phyloP scores from a whole-genome alignment of 2,888 invertebrate species.

The Hyalella azteca region DNA sequence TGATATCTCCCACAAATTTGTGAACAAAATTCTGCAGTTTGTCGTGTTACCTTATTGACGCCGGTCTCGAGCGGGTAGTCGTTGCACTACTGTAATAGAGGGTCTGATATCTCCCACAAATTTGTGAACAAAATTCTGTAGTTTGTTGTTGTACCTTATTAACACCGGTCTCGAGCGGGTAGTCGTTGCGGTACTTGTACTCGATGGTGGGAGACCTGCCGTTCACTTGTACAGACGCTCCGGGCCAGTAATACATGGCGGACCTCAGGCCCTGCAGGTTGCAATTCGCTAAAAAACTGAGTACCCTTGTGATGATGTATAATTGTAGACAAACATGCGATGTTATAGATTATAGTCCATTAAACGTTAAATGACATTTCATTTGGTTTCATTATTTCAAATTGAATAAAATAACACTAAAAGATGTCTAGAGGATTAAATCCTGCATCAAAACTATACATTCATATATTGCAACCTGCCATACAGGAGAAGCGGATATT shows the following conservation, averaged over 20 bases:
- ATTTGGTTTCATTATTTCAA: too few species aligned
- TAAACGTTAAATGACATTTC: too few species aligned
- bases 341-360: too few species aligned
- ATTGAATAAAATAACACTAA: too few species aligned
- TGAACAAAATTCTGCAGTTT: too few species aligned
- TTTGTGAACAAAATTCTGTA: too few species aligned
- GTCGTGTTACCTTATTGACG: conserved; percentile 36
- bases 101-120: conserved; percentile 40
- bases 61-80: conserved; percentile 38
- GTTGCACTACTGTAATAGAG: conserved; percentile 41
- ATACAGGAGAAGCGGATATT: too few species aligned
- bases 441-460: too few species aligned
- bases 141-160: conserved; percentile 29
- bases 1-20: too few species aligned
- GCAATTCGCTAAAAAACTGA: not conserved
- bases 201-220: conserved; percentile 42
- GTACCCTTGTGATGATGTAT: too few species aligned
- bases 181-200: conserved; percentile 20
- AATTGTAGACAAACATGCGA: not conserved
- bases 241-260: conserved; percentile 48
- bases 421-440: too few species aligned
- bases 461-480: too few species aligned
- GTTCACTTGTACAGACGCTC: conserved; percentile 45
- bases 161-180: conserved; percentile 40
- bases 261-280: conserved; percentile 41